Conservation (phyloP, 2,888 invertebrate species). For the Omphaloscelis lunosa region DNA sequence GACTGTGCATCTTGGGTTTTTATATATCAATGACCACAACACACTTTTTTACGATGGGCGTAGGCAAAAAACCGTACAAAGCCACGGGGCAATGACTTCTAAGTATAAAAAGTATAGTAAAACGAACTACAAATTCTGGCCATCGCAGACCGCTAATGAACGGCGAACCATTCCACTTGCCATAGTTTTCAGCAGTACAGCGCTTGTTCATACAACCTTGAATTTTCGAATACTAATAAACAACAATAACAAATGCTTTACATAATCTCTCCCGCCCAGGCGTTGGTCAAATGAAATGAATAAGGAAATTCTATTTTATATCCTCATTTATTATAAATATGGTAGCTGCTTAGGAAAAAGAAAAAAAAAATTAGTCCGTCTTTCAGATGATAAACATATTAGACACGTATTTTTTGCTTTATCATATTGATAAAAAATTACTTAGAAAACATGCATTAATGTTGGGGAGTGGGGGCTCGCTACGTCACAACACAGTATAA, state of each 20-base stretch:
- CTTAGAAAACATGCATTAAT: too few species aligned
- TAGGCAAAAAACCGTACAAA: not conserved
- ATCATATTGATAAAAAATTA: too few species aligned
- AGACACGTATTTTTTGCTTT: too few species aligned
- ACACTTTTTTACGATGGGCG: not conserved
- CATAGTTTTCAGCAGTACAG: not conserved
- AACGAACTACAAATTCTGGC: not conserved
- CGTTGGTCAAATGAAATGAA: not conserved
- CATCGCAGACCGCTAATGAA: not conserved
- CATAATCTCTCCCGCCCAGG: constrained; percentile 27
- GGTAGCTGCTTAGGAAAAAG: too few species aligned
- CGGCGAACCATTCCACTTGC: not conserved
- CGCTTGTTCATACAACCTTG: constrained; percentile 3
- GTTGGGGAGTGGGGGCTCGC: too few species aligned
- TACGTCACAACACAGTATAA: too few species aligned
- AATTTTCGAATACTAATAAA: constrained; percentile 11
- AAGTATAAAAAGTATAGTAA: not conserved
- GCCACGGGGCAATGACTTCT: not conserved
- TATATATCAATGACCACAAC: too few species aligned
- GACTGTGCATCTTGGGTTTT: too few species aligned
- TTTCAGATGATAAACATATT: too few species aligned
- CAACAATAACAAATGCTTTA: constrained; percentile 8
- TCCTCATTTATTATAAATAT: not conserved
- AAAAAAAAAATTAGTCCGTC: too few species aligned
- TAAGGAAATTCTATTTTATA: constrained; percentile 9